phyloP scores from a whole-genome alignment of 2,113 vertebrate genomes.

The Salvelinus namaycush region DNA sequence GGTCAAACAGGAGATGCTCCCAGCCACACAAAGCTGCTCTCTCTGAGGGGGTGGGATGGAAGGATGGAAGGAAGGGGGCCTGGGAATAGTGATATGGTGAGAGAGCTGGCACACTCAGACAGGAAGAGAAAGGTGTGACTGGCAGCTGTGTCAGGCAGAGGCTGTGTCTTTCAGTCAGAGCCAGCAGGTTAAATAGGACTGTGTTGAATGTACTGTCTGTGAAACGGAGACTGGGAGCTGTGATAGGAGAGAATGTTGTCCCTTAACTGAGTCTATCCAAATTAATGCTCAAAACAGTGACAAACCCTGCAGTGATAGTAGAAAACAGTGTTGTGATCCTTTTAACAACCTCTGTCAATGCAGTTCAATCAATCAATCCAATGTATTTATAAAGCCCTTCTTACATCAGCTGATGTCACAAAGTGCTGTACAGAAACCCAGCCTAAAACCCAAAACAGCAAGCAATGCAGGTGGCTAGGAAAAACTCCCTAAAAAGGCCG shows the following conservation, averaged over 20 bases:
- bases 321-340: neutral
- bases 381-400: no score
- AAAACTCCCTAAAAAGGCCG: no score
- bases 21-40: conserved; percentile 37
- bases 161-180: neutral
- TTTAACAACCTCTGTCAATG: neutral
- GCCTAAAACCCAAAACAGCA: no score
- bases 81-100: conserved; percentile 21
- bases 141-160: neutral
- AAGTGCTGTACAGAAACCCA: no score
- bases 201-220: conserved; percentile 12
- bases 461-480: no score
- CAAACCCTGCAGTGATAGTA: neutral
- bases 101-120: conserved; percentile 2
- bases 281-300: neutral
- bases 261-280: neutral
- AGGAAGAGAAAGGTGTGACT: neutral
- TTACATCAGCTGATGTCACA: no score
- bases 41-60: conserved; percentile 2
- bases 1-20: conserved; percentile 38
- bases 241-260: neutral
- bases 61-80: conserved; percentile 25
- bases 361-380: neutral
- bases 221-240: conserved; percentile 2
- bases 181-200: conserved; percentile 21